Evolutionary conservation across 2,113 vertebrate species (phyloP).

Genomic region (Euleptes europaea): DNA sequence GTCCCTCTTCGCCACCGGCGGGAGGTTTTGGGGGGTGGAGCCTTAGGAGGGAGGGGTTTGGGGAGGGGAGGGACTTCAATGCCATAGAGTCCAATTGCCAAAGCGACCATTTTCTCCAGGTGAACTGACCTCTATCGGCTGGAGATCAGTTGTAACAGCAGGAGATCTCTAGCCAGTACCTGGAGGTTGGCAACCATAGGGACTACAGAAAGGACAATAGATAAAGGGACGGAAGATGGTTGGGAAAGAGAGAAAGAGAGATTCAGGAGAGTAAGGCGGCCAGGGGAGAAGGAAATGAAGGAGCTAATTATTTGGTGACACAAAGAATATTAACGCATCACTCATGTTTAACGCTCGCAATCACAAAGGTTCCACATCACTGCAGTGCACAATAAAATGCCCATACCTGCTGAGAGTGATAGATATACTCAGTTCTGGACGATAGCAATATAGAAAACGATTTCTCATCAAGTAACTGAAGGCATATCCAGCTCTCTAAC

Average conservation of each 20-base stretch:
- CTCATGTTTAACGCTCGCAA: conserved; percentile 14
- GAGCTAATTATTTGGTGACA: neutral
- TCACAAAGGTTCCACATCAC: neutral
- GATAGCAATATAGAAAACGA: neutral
- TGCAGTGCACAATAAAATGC: neutral
- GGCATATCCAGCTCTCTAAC: neutral
- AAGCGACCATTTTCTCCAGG: too few species aligned
- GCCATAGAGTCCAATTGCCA: too few species aligned
- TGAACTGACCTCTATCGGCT: too few species aligned
- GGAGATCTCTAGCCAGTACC: too few species aligned
- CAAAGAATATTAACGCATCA: conserved; percentile 10
- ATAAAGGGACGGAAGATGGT: neutral
- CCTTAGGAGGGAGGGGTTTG: too few species aligned
- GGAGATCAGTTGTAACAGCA: too few species aligned
- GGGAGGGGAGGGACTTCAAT: too few species aligned
- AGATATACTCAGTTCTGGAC: neutral
- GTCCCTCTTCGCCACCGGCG: too few species aligned
- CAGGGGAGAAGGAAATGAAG: neutral
- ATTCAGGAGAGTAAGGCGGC: neutral
- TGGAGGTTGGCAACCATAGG: too few species aligned
- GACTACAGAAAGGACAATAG: neutral
- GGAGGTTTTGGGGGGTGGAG: too few species aligned
- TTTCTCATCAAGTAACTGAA: neutral
- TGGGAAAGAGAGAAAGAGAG: neutral
- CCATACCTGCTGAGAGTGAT: neutral